A percentile compares a stretch with the other conserved stretches of the same genome.
phyloP scores from a whole-genome alignment of 2,113 vertebrate genomes.

The Malaclemys terrapin region DNA sequence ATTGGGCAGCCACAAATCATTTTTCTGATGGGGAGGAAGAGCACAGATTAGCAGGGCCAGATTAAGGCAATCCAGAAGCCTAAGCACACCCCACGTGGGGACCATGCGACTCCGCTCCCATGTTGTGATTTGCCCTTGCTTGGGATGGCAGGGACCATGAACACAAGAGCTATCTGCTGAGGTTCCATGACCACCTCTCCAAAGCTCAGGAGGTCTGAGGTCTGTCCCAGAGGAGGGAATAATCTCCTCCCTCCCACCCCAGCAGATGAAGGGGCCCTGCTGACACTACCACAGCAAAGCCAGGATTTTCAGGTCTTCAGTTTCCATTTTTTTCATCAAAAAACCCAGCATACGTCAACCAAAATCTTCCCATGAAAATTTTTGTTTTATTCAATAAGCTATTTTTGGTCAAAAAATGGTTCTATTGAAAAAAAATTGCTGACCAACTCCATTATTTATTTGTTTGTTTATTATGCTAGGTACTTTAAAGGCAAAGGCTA shows the following conservation, averaged over 20 bases:
- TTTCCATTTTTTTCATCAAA: background rate
- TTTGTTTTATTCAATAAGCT: background rate
- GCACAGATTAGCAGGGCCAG: background rate
- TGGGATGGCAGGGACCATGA: background rate
- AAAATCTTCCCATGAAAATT: background rate
- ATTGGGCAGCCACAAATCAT: background rate
- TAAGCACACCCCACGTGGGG: background rate
- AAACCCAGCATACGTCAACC: background rate
- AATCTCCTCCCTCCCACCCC: background rate
- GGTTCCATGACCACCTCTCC: accelerated
- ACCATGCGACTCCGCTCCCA: background rate
- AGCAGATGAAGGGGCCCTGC: background rate
- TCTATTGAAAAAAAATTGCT: background rate
- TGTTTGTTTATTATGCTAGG: background rate
- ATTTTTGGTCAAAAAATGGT: background rate
- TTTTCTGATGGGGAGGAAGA: background rate
- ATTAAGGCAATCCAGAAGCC: background rate
- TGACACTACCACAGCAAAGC: background rate
- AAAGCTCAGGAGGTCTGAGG: background rate
- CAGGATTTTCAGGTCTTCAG: background rate
- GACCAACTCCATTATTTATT: background rate
- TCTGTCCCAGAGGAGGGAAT: background rate
- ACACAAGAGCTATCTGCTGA: background rate
- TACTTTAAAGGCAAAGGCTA: background rate
- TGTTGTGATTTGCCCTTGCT: background rate